Percentiles rank a stretch among this genome's conserved stretches.
phyloP scores from a whole-genome alignment of 2,888 invertebrate species.

The Mythimna ferrago region DNA sequence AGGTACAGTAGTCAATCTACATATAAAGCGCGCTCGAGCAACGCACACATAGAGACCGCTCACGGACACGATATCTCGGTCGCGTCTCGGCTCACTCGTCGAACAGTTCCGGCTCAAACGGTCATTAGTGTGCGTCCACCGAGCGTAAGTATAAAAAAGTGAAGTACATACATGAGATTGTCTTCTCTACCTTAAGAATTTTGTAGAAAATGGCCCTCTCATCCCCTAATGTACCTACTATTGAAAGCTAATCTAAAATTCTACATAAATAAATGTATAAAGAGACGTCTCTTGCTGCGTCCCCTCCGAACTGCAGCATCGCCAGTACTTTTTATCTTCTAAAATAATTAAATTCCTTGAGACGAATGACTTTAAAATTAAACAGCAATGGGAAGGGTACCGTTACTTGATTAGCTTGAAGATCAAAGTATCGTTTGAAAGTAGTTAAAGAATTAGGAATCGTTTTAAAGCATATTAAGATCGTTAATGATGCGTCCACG shows the following conservation, averaged over 20 bases:
- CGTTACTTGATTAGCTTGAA: conserved; percentile 68
- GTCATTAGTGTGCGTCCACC: too few relatives aligned
- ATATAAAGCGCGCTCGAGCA: too few relatives aligned
- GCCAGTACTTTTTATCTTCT: conserved; percentile 45
- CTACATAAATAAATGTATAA: conserved; percentile 9
- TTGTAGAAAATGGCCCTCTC: too few relatives aligned
- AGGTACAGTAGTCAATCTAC: too few relatives aligned
- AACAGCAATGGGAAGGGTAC: conserved; percentile 63
- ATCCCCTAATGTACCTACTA: neutral
- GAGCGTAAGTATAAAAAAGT: too few relatives aligned
- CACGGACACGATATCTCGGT: too few relatives aligned
- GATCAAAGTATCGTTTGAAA: conserved; percentile 71
- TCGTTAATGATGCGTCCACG: neutral
- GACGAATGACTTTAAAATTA: conserved; percentile 68
- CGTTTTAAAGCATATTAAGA: conserved; percentile 6
- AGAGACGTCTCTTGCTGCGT: neutral
- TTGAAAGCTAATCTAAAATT: conserved; percentile 39
- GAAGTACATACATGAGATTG: too few relatives aligned
- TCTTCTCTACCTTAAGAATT: too few relatives aligned
- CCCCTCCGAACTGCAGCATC: conserved; percentile 47
- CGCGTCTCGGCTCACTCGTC: too few relatives aligned
- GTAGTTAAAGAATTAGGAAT: conserved; percentile 39
- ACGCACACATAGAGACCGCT: too few relatives aligned
- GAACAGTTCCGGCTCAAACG: too few relatives aligned
- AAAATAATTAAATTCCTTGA: conserved; percentile 72